Percentiles rank a stretch among this genome's conserved stretches.
phyloP scores from a whole-genome alignment of 2,113 vertebrate genomes.

The Mola mola region DNA sequence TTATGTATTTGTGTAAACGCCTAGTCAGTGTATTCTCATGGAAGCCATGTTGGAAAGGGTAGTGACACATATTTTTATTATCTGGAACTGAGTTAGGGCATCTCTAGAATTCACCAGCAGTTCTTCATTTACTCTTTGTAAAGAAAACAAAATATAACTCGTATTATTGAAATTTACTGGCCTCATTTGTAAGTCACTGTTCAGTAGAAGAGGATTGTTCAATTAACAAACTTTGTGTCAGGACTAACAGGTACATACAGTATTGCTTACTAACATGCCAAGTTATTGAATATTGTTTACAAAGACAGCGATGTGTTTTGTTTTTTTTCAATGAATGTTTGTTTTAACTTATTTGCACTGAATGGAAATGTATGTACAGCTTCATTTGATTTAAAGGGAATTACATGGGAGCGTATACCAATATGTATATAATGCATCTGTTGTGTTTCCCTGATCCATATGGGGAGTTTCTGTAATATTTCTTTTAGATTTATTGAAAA shows the following conservation, averaged over 20 bases:
- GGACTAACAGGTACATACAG: constrained; percentile 16
- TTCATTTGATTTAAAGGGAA: constrained; percentile 26
- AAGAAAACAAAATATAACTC: constrained; percentile 1
- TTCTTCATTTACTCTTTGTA: neutral
- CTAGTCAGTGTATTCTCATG: constrained; percentile 5
- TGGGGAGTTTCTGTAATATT: neutral
- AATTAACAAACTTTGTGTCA: constrained; percentile 13
- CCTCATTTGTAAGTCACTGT: constrained; percentile 3
- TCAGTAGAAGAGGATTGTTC: neutral
- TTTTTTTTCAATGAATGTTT: constrained; percentile 5
- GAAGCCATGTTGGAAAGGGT: constrained; percentile 2
- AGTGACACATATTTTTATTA: constrained; percentile 19
- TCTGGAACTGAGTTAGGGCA: neutral
- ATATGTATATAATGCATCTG: constrained; percentile 15
- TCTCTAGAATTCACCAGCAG: constrained; percentile 17
- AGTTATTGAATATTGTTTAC: constrained; percentile 35
- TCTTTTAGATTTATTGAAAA: constrained; percentile 8
- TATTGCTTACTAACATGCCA: constrained; percentile 4
- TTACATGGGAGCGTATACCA: constrained; percentile 11
- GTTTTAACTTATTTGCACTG: constrained; percentile 38
- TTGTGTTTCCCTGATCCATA: constrained; percentile 15
- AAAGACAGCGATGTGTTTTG: neutral
- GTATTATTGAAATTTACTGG: neutral
- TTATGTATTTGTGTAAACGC: constrained; percentile 5
- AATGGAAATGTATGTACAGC: constrained; percentile 14